These are phyloP conservation scores for Agriopis aurantiaria DNA, from an alignment of 2,888 invertebrate genomes.

Conservation along the genomic window DNA sequence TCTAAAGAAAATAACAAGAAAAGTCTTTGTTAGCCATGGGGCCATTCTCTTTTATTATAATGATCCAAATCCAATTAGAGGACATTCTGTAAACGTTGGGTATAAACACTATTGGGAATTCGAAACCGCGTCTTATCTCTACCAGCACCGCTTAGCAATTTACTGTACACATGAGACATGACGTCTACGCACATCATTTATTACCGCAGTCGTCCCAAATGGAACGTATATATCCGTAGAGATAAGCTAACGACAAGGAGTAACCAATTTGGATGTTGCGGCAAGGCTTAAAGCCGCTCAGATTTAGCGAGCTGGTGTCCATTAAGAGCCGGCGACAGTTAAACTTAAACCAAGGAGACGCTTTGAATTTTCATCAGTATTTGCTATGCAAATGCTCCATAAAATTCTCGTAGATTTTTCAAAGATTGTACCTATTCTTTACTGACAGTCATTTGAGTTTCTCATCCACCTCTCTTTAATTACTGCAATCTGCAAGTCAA, in stretches of 20 bases:
- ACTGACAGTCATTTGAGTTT: slow-evolving; percentile 39
- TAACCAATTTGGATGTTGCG: slow-evolving; percentile 69
- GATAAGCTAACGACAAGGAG: slow-evolving; percentile 67
- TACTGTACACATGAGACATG: slow-evolving; percentile 39
- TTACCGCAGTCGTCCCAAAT: slow-evolving; percentile 42
- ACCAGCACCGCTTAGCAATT: slow-evolving; percentile 32
- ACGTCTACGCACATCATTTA: slow-evolving; percentile 42
- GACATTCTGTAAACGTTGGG: background rate
- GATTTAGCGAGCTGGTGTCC: slow-evolving; percentile 66
- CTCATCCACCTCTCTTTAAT: slow-evolving; percentile 33
- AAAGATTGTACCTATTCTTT: slow-evolving; percentile 46
- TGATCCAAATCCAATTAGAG: background rate
- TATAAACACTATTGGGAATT: slow-evolving; percentile 22
- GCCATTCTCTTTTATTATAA: background rate
- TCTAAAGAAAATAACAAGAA: too few relatives aligned
- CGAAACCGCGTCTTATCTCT: slow-evolving; percentile 28
- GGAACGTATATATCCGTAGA: slow-evolving; percentile 53
- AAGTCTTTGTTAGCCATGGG: background rate
- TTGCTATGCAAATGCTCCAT: slow-evolving; percentile 62
- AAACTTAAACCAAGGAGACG: slow-evolving; percentile 62
- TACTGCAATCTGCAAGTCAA: slow-evolving; percentile 29
- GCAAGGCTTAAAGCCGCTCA: slow-evolving; percentile 62
- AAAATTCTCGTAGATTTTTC: slow-evolving; percentile 55
- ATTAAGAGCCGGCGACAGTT: slow-evolving; percentile 66
- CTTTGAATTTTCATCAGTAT: slow-evolving; percentile 64